phyloP scores from a whole-genome alignment of 1,140 invertebrate genomes.

The Tetragonula clypearis region DNA sequence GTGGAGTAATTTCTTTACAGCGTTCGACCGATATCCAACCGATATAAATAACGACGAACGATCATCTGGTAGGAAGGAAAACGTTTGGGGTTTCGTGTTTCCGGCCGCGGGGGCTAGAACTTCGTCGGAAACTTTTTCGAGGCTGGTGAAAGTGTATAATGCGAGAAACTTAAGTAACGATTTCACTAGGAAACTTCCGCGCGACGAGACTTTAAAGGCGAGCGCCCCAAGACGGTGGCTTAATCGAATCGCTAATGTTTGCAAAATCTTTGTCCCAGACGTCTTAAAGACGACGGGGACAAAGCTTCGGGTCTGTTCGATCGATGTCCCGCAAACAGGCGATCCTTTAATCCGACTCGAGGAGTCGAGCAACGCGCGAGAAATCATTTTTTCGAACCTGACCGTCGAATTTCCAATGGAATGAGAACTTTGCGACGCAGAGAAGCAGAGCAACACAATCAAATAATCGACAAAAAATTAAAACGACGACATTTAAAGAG shows the following conservation, averaged over 20 bases:
- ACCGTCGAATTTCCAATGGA: too few relatives aligned
- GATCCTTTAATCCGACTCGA: conserved; percentile 26
- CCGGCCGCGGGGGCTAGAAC: conserved; percentile 8
- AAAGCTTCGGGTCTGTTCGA: conserved; percentile 5
- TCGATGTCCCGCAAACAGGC: not conserved
- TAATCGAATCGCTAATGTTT: conserved; percentile 72
- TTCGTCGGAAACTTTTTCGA: conserved; percentile 53
- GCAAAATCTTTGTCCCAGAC: conserved; percentile 67
- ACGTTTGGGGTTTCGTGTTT: not conserved
- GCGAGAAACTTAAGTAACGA: conserved; percentile 70
- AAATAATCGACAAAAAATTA: too few relatives aligned
- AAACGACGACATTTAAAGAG: too few relatives aligned
- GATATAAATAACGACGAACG: too few relatives aligned
- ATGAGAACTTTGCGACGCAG: too few relatives aligned
- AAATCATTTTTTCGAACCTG: too few relatives aligned
- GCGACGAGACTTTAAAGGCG: conserved; percentile 68
- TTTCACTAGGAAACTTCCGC: conserved; percentile 66
- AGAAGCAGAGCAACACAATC: too few relatives aligned
- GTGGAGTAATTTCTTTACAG: too few relatives aligned
- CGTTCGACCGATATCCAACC: too few relatives aligned
- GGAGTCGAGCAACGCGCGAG: too few relatives aligned
- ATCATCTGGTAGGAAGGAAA: too few relatives aligned
- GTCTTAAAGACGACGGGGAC: conserved; percentile 63
- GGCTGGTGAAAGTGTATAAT: conserved; percentile 66
- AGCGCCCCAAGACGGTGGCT: conserved; percentile 60